Conservation (phyloP, 2,797 vertebrate species). For the Coracias cyanogaster region DNA sequence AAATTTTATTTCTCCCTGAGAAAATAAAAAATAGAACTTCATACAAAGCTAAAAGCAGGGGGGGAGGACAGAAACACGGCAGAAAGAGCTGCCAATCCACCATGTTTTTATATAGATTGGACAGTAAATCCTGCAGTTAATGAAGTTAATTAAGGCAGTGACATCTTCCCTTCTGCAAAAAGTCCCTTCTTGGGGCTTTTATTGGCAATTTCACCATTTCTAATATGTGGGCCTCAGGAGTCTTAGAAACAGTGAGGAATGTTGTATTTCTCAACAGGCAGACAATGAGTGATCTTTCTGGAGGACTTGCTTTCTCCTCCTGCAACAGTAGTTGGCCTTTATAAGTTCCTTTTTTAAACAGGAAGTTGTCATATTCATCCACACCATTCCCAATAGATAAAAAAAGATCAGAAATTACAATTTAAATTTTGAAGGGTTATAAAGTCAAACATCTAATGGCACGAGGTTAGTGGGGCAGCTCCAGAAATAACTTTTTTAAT, state of each 20-base stretch:
- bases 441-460: neutral
- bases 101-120: fast-evolving
- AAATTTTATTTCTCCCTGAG: neutral
- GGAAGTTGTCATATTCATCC: neutral
- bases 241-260: neutral
- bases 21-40: neutral
- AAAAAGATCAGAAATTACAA: neutral
- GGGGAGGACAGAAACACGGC: neutral
- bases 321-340: neutral
- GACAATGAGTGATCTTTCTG: neutral
- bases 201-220: neutral
- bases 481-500: neutral
- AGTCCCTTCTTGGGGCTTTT: neutral
- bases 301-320: neutral
- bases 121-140: neutral
- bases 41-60: neutral
- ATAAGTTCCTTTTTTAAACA: neutral
- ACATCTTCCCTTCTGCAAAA: neutral
- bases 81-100: neutral
- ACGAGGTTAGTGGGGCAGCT: neutral
- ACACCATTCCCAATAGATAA: neutral
- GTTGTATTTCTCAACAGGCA: neutral
- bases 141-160: neutral
- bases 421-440: neutral
- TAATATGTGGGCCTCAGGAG: neutral